Evolutionary conservation across 2,797 vertebrate species (phyloP), one percentile per base, ranked within the genome.

Genomic region (Enteromius fasciolatus): DNA sequence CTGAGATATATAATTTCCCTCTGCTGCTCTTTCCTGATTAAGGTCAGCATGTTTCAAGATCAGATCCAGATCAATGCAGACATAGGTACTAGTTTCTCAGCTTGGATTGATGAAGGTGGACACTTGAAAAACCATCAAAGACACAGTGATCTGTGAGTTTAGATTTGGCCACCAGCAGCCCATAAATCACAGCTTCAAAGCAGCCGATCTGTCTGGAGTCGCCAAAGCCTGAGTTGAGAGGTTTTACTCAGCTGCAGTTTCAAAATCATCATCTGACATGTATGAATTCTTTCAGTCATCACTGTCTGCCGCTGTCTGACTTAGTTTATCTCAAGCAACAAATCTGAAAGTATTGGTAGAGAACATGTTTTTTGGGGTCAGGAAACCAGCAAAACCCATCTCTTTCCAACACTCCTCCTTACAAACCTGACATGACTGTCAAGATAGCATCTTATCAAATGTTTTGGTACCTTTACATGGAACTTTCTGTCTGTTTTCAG

Each of bases 101-200:
- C n/a, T 39, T 69, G 23, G 23, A 63, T 33, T 48, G 57, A 74
- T 85, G 80, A 69, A 85, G 73, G 61, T 31, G 48, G 75, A 69
- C 64, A 18, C 75, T 80, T 83, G 52, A 82, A 86, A 82, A 78
- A 77, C 31, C 81, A 73, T 77, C 48, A 87, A 79, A 80, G 83
- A 83, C 69, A 74, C 48, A 66, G 20, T 44, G 75, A 52, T 75
- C 48, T 70, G 41, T 54, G 50, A 66, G 48, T 78, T 74, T 66
- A 82, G 48, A 76, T 67, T 67, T 46, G 25, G 66, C 64, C 83
- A 83, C n/a, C 48, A 67, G 74, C 68, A 39, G 25, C 39, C 67
- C 80, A 77, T 87, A 78, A 84, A 84, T 86, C 81, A 84, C 39
- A 18, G 39, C 75, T 82, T 83, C 64, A 87, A 80, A 85, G n/a